These are phyloP conservation scores for Cephus cinctus DNA, from an alignment of 1,140 invertebrate species.

Conservation along the genomic window DNA sequence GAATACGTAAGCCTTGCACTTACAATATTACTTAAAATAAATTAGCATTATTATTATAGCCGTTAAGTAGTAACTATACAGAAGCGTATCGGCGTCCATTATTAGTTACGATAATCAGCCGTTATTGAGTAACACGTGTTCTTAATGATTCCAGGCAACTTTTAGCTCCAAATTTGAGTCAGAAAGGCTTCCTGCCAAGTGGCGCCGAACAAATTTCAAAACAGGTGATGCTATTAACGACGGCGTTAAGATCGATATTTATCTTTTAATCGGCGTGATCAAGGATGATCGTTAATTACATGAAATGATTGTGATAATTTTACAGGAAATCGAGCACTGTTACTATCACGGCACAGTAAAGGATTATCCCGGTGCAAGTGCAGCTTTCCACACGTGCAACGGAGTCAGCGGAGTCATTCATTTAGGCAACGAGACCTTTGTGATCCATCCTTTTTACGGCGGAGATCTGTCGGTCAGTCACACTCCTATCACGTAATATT, in stretches of 20 bases:
- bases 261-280: slow-evolving; percentile 1
- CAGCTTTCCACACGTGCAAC: slow-evolving; percentile 95
- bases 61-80: too few relatives aligned
- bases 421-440: slow-evolving; percentile 94
- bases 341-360: slow-evolving; percentile 95
- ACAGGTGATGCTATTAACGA: slow-evolving; percentile 57
- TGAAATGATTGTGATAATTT: slow-evolving; percentile 24
- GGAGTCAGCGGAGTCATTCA: slow-evolving; percentile 95
- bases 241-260: slow-evolving; percentile 10
- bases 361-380: slow-evolving; percentile 93
- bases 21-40: background rate
- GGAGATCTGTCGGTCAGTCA: slow-evolving; percentile 92
- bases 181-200: slow-evolving; percentile 74
- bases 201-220: slow-evolving; percentile 70
- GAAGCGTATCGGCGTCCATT: too few relatives aligned
- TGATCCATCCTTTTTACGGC: slow-evolving; percentile 95
- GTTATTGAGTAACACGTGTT: too few relatives aligned
- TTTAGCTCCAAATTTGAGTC: slow-evolving; percentile 77
- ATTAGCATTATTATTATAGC: too few relatives aligned
- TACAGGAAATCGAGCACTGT: slow-evolving; percentile 93
- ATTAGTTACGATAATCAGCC: too few relatives aligned
- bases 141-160: slow-evolving; percentile 80
- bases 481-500: background rate
- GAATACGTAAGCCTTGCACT: slow-evolving; percentile 82
- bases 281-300: background rate